Evolutionary conservation across 2,113 vertebrate species (phyloP), one percentile per base, ranked within the genome.

Genomic region (Oncorhynchus keta): DNA sequence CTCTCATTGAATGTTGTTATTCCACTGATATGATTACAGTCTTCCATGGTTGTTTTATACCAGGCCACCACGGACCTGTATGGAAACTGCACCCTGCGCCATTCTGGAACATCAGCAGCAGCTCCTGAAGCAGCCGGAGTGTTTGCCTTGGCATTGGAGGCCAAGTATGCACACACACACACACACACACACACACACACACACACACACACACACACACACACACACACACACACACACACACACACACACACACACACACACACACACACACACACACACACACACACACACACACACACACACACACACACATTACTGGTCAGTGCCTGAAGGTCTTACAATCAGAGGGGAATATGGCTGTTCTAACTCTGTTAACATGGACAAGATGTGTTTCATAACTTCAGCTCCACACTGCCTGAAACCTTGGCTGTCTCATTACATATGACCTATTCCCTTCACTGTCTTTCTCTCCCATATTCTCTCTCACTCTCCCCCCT

Each of bases 61-160:
- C 87, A 99, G 98, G 98, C 98, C 39, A 99, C 98, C 16, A 99
- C 98, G 62, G 98, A 99, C 90, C 84, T 99, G 81, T 99, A 99
- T 11, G 98, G 98, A 73, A 99, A 99, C 93, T 99, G 98, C 83
- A 99, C 98, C 0, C 92, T 99, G 84, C 96, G 97, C 78, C 98
- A 99, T 82, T 99, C 98, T 0, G 97, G 98, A 82, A 99, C 98
- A 1, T 99, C 98, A 22, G 98, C 98, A 18, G 98, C 98, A 49
- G 98, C 98, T 82, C 98, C 97, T 0, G 97, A 99, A 85, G 98
- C 98, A 51, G 98, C 98, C 1, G 98, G 97, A 1, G 98, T 99
- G 79, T 99, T 99, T 65, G 97, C 98, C 66, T 88, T 99, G 90
- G 96, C 97, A 71, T 90, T 99, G 81, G 98, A 99, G 89, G 97